Evolutionary conservation across 2,113 vertebrate species (phyloP).

Genomic region (Stegostoma tigrinum): DNA sequence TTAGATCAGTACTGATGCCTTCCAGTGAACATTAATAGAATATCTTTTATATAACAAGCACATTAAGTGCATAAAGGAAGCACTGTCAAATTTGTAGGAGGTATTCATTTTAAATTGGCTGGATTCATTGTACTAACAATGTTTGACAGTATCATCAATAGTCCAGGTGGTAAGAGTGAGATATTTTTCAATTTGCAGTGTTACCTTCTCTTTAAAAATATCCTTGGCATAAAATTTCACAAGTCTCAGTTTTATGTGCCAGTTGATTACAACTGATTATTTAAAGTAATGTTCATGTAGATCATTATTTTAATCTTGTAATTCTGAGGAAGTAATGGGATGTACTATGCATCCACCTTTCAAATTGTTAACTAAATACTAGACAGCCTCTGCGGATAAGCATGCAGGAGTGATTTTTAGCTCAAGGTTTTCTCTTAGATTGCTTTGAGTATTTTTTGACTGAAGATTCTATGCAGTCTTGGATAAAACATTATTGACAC

Average conservation of each 20-base stretch:
- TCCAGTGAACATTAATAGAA: not conserved
- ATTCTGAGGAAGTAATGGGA: not conserved
- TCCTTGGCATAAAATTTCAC: not conserved
- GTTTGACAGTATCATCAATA: not conserved
- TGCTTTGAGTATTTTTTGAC: not conserved
- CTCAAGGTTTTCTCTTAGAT: not conserved
- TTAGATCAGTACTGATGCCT: not conserved
- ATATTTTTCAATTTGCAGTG: not conserved
- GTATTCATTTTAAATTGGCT: not conserved
- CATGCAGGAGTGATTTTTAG: not conserved
- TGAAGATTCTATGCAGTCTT: not conserved
- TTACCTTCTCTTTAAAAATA: not conserved
- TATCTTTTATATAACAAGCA: not conserved
- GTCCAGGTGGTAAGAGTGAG: not conserved
- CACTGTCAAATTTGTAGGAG: not conserved
- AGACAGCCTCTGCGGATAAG: not conserved
- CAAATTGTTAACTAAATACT: not conserved
- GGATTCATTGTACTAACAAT: not conserved
- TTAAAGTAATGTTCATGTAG: not conserved
- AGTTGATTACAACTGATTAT: not conserved
- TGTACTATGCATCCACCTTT: not conserved
- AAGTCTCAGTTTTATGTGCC: not conserved
- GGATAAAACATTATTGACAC: not conserved
- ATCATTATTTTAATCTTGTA: not conserved
- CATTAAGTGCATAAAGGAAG: not conserved